Evolutionary conservation across 2,888 invertebrate species (phyloP), one percentile per base, ranked within the genome.

Genomic region (Dendrolimus houi): DNA sequence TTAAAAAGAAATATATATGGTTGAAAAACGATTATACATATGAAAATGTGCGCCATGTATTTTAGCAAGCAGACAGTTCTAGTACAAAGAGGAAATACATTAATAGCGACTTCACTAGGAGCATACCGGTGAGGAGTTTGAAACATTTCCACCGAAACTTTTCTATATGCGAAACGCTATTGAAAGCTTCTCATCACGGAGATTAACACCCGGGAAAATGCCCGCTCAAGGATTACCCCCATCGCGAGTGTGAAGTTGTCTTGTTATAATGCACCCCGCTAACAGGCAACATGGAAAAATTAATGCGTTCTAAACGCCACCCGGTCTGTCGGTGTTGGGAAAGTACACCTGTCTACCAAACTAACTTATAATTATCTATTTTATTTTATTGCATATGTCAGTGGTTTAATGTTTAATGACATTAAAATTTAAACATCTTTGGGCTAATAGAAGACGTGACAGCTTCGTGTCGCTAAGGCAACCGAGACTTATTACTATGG

Each of bases 51-150:
- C 29, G 29, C 29, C 29, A 29, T 29, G 29, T 29, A 29, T 75
- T 82, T 83, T 82, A 84, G 81, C 80, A 72, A 77, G 78, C 79
- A 83, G 79, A 75, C 77, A 78, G 73, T 74, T 77, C 75, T 76
- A 77, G 83, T 83, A 87, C 86, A 87, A 87, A 86, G 85, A 79
- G 84, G 79, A 85, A 86, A 87, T 81, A 87, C 85, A 88, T 89
- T 89, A 89, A 87, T 81, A 77, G 79, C 81, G 84, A 87, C 84
- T 87, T 83, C 74, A 68, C 68, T 72, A 67, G 65, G 68, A 74
- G 68, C 72, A 69, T 71, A 64, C 72, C 75, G 73, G 73, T 75
- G 79, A 73, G 79, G 78, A 87, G 87, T 87, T 89, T 79, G 68
- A 79, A 87, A 87, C 86, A 86, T 85, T 86, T 87, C 81, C 82